Conservation (phyloP, 2,113 vertebrate genomes). For the Phoxinus phoxinus region DNA sequence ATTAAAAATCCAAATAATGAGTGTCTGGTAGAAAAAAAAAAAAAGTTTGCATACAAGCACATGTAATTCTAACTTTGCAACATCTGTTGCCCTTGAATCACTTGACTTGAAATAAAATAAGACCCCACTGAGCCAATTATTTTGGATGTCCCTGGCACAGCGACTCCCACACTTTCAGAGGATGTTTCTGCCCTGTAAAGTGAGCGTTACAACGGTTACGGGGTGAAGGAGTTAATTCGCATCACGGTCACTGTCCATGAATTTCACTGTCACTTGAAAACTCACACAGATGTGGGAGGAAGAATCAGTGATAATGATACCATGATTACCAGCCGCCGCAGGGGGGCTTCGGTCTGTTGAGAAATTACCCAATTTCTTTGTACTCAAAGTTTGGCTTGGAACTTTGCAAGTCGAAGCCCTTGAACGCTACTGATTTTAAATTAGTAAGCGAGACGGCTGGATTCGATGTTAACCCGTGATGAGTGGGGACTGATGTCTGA, state of each 20-base stretch:
- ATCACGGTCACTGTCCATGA: constrained; percentile 9
- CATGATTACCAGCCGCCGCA: neutral
- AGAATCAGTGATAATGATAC: constrained; percentile 20
- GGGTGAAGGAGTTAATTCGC: neutral
- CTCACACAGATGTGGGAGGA: neutral
- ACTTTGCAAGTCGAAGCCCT: constrained; percentile 13
- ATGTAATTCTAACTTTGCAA: constrained; percentile 10
- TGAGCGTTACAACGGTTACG: neutral
- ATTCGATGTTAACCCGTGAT: neutral
- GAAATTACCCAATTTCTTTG: constrained; percentile 32
- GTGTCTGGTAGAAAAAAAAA: neutral
- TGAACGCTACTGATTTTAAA: constrained; percentile 19
- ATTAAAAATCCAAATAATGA: constrained; percentile 35
- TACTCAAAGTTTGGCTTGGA: constrained; percentile 6
- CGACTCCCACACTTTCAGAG: neutral
- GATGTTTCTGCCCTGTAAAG: constrained; percentile 10
- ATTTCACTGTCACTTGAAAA: constrained; percentile 14
- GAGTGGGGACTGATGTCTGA: constrained; percentile 1
- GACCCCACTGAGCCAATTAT: constrained; percentile 40
- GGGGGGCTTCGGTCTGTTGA: constrained; percentile 13
- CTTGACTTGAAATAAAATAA: constrained; percentile 35
- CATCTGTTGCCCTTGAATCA: constrained; percentile 35
- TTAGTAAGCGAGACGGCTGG: neutral
- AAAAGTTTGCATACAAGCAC: neutral
- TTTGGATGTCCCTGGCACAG: constrained; percentile 27